Percentiles rank a stretch among this genome's conserved stretches.
Evolutionary conservation across 2,113 vertebrate genomes (phyloP).

Genomic region (Ophthalmolycus amberensis): DNA sequence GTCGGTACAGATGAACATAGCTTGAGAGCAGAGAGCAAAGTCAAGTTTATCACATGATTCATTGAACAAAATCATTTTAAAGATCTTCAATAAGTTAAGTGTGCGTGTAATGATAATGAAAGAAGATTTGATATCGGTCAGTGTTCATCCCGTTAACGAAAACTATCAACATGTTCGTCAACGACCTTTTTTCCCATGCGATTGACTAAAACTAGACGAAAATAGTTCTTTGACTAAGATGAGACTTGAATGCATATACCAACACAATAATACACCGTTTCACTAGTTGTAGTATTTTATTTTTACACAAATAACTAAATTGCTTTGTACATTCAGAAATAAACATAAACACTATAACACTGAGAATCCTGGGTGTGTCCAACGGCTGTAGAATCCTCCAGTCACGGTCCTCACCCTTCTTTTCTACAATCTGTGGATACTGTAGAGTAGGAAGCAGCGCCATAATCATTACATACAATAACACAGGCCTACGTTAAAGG

Average conservation of each 20-base stretch:
- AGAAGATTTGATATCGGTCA: no score
- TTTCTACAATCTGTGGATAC: background rate
- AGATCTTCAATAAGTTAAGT: background rate
- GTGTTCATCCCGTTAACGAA: no score
- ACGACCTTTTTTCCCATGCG: no score
- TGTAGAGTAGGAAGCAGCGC: background rate
- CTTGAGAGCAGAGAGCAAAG: background rate
- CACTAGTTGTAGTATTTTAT: background rate
- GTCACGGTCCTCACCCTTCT: slow-evolving; percentile 5
- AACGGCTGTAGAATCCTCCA: background rate
- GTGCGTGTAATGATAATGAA: background rate
- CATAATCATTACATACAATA: background rate
- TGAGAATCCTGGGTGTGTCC: background rate
- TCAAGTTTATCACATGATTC: background rate
- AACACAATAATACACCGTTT: background rate
- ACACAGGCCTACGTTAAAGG: background rate
- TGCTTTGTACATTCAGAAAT: background rate
- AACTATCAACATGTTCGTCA: no score
- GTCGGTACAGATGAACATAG: background rate
- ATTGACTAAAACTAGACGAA: no score
- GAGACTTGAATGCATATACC: background rate
- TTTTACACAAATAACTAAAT: slow-evolving; percentile 1
- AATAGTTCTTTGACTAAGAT: background rate
- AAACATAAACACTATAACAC: background rate
- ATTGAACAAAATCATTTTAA: background rate